These are phyloP conservation scores for Drosophila rufa DNA, from an alignment of 1,140 invertebrate genomes.

Conservation along the genomic window DNA sequence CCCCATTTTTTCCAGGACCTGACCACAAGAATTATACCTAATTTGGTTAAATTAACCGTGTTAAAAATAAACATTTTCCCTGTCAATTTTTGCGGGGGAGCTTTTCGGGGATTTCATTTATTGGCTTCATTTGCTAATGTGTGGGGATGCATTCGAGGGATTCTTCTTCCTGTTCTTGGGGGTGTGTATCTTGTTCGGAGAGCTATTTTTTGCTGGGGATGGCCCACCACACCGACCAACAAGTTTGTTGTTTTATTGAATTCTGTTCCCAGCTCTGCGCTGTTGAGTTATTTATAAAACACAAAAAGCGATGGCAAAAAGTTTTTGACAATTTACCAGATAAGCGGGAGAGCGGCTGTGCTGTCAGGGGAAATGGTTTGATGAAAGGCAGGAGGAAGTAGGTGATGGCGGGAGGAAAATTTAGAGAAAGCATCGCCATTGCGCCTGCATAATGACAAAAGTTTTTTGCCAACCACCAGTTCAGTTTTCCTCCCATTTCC, in stretches of 20 bases:
- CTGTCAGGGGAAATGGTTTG: constrained; percentile 22
- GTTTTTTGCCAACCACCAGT: constrained; percentile 20
- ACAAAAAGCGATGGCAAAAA: constrained; percentile 25
- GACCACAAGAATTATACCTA: constrained; percentile 54
- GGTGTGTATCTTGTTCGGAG: constrained; percentile 21
- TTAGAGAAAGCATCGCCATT: constrained; percentile 20
- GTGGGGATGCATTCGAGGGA: constrained; percentile 34
- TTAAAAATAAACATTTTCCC: constrained; percentile 50
- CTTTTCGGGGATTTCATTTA: constrained; percentile 32
- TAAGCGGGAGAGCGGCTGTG: constrained; percentile 6
- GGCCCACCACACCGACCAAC: not conserved
- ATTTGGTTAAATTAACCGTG: constrained; percentile 58
- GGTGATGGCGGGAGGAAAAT: constrained; percentile 6
- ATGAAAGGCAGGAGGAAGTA: constrained; percentile 11
- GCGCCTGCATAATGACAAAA: constrained; percentile 63
- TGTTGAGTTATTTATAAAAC: constrained; percentile 37
- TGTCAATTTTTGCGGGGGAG: constrained; percentile 33
- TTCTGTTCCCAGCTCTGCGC: constrained; percentile 36
- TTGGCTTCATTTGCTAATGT: constrained; percentile 57
- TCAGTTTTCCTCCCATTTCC: constrained; percentile 10
- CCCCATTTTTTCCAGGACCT: constrained; percentile 52
- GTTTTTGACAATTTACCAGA: constrained; percentile 45
- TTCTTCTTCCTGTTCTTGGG: not conserved
- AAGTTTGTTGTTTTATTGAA: constrained; percentile 60
- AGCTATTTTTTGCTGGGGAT: not conserved